Evolutionary conservation across 2,113 vertebrate species (phyloP).

Genomic region (Mesembrinibis cayennensis): DNA sequence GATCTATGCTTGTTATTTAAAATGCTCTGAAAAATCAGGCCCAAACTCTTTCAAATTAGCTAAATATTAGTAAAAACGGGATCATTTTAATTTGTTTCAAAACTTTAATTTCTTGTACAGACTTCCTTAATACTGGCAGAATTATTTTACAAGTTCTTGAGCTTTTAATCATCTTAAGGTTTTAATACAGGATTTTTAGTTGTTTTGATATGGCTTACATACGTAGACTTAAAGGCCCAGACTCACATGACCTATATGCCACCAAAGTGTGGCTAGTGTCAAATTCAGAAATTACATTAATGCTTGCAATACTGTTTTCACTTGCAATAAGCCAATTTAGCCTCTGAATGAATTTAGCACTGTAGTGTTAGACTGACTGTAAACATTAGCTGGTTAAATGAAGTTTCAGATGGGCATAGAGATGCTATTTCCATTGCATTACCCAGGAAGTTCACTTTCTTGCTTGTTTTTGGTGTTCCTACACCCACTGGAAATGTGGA

Average conservation of each 20-base stretch:
- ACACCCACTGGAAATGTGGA: constrained; percentile 23
- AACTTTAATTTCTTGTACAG: background rate
- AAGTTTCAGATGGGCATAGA: background rate
- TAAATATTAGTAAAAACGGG: background rate
- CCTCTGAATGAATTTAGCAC: background rate
- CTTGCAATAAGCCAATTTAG: background rate
- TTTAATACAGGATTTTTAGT: background rate
- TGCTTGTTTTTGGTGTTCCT: constrained; percentile 36
- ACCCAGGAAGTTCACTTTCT: constrained; percentile 1
- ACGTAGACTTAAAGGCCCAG: background rate
- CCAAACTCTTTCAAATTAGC: background rate
- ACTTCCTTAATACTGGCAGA: background rate
- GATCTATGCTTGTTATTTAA: constrained; percentile 41
- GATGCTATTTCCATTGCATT: constrained; percentile 6
- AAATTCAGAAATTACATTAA: background rate
- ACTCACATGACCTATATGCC: background rate
- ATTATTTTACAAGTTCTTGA: background rate
- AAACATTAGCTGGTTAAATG: background rate
- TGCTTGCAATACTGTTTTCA: background rate
- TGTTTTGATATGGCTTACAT: background rate
- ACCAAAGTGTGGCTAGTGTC: background rate
- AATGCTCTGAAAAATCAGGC: constrained; percentile 8
- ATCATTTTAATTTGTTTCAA: background rate
- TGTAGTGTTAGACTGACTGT: background rate
- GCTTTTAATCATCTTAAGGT: background rate